Evolutionary conservation across 2,113 vertebrate species (phyloP).

Genomic region (Antennarius striatus): DNA sequence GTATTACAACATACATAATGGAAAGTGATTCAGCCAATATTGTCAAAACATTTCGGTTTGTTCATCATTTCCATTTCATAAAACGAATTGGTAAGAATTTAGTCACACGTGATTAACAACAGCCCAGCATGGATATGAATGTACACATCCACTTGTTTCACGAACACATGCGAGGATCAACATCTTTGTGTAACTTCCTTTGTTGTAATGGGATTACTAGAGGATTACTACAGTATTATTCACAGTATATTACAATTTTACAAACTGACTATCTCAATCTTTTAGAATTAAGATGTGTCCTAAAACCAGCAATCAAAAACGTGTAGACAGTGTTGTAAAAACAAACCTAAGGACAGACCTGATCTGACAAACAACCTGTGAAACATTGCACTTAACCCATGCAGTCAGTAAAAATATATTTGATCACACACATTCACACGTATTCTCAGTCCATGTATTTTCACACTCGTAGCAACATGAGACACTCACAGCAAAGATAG

Average conservation of each 20-base stretch:
- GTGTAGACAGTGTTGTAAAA: conserved; percentile 29
- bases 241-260: conserved; percentile 29
- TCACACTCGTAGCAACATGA: neutral
- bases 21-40: neutral
- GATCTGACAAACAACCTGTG: conserved; percentile 12
- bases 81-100: neutral
- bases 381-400: conserved; percentile 67
- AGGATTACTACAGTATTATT: conserved; percentile 17
- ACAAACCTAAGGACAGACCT: conserved; percentile 12
- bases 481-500: neutral
- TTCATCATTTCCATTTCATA: conserved; percentile 1
- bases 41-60: neutral
- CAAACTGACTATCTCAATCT: conserved; percentile 11
- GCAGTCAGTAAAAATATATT: conserved; percentile 47
- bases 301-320: conserved; percentile 7
- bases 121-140: neutral
- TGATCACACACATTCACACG: conserved; percentile 8
- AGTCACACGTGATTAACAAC: conserved; percentile 21
- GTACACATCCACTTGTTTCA: conserved; percentile 22
- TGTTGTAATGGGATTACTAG: no score
- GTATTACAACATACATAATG: neutral
- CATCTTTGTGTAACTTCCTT: conserved; percentile 3
- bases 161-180: conserved; percentile 7
- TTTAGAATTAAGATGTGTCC: neutral
- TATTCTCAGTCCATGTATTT: conserved; percentile 7